Conservation (phyloP, 1,140 invertebrate genomes). For the Dendrolimus punctatus region DNA sequence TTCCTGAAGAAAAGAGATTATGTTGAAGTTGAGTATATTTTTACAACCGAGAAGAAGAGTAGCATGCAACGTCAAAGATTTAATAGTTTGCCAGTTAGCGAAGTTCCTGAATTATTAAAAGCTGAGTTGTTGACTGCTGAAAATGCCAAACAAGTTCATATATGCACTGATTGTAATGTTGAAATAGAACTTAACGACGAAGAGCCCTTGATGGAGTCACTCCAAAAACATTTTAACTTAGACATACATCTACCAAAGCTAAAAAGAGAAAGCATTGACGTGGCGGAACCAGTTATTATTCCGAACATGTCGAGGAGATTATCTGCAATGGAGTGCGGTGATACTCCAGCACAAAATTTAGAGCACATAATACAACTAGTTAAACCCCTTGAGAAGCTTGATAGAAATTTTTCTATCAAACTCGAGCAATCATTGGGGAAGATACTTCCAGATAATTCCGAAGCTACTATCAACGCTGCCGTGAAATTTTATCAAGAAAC, state of each 20-base stretch:
- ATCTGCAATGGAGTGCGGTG: slow-evolving; percentile 49
- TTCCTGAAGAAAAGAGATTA: slow-evolving; percentile 44
- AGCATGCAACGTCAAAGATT: slow-evolving; percentile 55
- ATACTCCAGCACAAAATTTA: slow-evolving; percentile 34
- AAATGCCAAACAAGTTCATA: slow-evolving; percentile 54
- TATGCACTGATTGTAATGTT: slow-evolving; percentile 56
- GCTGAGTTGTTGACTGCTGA: slow-evolving; percentile 39
- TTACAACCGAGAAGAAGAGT: slow-evolving; percentile 62
- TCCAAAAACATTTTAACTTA: slow-evolving; percentile 55
- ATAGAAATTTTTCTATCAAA: slow-evolving; percentile 38
- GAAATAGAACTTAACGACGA: slow-evolving; percentile 59
- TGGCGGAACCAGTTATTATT: slow-evolving; percentile 48
- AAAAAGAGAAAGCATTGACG: slow-evolving; percentile 58
- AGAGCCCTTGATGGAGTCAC: slow-evolving; percentile 54
- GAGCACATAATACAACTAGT: slow-evolving; percentile 32
- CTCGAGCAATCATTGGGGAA: slow-evolving; percentile 39
- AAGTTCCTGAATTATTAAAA: slow-evolving; percentile 58
- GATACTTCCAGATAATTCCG: slow-evolving; percentile 51
- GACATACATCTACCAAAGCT: slow-evolving; percentile 53
- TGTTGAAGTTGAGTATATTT: slow-evolving; percentile 61
- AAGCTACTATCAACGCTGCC: slow-evolving; percentile 45
- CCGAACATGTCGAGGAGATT: slow-evolving; percentile 58
- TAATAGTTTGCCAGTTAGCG: slow-evolving; percentile 57
- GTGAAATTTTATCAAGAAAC: slow-evolving; percentile 44
- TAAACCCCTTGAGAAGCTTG: slow-evolving; percentile 43